phyloP scores from a whole-genome alignment of 35 echinoderm and acorn worm genomes.

The Anneissia japonica region DNA sequence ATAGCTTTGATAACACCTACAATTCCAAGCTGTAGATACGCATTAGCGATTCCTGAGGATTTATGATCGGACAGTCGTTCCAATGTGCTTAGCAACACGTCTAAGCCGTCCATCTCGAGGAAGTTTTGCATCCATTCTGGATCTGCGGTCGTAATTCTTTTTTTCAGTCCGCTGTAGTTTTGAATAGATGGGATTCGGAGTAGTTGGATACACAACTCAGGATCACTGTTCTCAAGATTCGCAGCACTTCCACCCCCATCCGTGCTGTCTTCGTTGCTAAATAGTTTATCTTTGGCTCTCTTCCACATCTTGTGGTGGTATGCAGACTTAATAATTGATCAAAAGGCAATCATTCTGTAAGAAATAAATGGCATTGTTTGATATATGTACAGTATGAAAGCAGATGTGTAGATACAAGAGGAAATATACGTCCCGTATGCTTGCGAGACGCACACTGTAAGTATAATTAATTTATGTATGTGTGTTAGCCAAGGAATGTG shows the following conservation, averaged over 20 bases:
- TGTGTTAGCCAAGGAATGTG: too few species aligned
- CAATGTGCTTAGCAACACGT: constrained; percentile 65
- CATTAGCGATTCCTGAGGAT: constrained; percentile 41
- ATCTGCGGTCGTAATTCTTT: constrained; percentile 29
- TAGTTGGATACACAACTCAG: constrained; percentile 93
- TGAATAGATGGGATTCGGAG: constrained; percentile 70
- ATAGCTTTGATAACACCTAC: constrained; percentile 90
- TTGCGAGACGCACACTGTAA: too few species aligned
- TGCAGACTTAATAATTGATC: background rate
- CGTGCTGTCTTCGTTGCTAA: background rate
- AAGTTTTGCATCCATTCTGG: constrained; percentile 93
- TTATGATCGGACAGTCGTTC: constrained; percentile 70
- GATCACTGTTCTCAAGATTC: constrained; percentile 83
- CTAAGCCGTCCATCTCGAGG: constrained; percentile 87
- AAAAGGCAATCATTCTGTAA: background rate
- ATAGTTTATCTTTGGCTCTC: background rate
- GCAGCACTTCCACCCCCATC: background rate
- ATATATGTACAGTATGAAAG: too few species aligned
- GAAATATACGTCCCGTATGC: too few species aligned
- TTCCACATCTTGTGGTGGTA: background rate
- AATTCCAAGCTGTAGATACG: constrained; percentile 84
- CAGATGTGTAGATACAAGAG: too few species aligned
- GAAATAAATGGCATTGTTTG: too few species aligned
- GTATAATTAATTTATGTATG: too few species aligned
- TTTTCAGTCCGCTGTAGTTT: constrained; percentile 90